Base-by-base conservation (phyloP, 2,888 invertebrate species). In the Operophtera brumata region DNA sequence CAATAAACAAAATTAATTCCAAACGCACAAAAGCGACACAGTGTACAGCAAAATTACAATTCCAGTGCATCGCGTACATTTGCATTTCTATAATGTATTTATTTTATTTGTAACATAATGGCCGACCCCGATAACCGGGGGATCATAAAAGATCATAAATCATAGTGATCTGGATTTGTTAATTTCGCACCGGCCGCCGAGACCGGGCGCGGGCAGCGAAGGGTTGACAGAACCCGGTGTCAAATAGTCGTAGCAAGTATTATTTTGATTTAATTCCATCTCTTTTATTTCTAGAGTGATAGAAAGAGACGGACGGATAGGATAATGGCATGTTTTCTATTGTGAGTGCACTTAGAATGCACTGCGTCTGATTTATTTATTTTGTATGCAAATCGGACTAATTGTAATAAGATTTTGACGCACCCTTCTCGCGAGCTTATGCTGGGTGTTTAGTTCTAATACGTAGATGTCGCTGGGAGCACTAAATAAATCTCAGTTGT, bases 321-420 rank as follows among this genome's bases (percentile, higher is more conserved):
- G 56, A 55, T 71, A 71, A 71, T 70, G 67, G 63, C 61, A 54
- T 71, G 69, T 72, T 50, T 54, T 54, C 53, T 60, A 67, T 65
- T 65, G 64, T 62, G 73, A 70, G 69, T 68, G 74, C 77, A 67
- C 75, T 75, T 74, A 77, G 43, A 47, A 71, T 83, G 85, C 84
- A 82, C 73, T 80, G 82, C 78, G 69, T 49, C 59, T 82, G 86
- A 89, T 85, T 79, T 80, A 89, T 86, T 72, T 70, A 67, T 78
- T 80, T 70, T 64, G 70, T 78, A 90, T 89, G 87, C 86, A 86
- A 86, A 90, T 89, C 47, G 28, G 64, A 68, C 83, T 88, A 88
- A 89, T 89, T 87, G 82, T 87, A 84, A 84, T 81, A 77, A 85
- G 83, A 87, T 87, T 83, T 80, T 65, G 64, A 68, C 61, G 67